Evolutionary conservation across 2,888 invertebrate genomes (phyloP), one percentile per base, ranked within the genome.

Genomic region (Graphium colonna): DNA sequence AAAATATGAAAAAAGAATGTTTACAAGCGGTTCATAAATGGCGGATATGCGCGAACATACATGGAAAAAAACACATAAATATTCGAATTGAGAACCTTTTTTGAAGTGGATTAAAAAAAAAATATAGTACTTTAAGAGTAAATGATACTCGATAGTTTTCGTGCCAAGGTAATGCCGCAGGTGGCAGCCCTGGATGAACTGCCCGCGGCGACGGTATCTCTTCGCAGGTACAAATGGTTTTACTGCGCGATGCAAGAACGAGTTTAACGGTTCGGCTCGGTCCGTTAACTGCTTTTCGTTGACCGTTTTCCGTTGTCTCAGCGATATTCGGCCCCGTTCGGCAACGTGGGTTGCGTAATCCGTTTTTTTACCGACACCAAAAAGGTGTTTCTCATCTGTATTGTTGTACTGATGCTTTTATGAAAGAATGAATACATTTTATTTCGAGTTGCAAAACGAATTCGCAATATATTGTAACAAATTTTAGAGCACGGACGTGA

Each of bases 221-320:
- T 52, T 38, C 51, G 64, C 59, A 60, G 58, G 67, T 70, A 74
- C 70, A 71, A 73, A 73, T 75, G 69, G 68, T 65, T 68, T 65
- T 60, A 57, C 60, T 53, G 62, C 58, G 59, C 58, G 46, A 54
- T 59, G 61, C 64, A 62, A 61, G 67, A 82, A 79, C 79, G 75
- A 69, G 81, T 82, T 82, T 84, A 82, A 83, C 83, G 80, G 83
- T 79, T 68, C 63, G 60, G 57, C 43, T 17, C 18, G 52, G 63
- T 80, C 82, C 82, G 82, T 80, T 83, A 81, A 47, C 73, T 75
- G 80, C 76, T 67, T 78, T 79, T 77, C 36, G 39, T 53, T 42
- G 43, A 53, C 78, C 67, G 68, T 65, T 71, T 66, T 67, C 68
- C 66, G 69, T 57, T 62, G 62, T 65, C 67, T 68, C 64, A 21